phyloP scores from a whole-genome alignment of 1,140 invertebrate genomes.

The Maniola jurtina region DNA sequence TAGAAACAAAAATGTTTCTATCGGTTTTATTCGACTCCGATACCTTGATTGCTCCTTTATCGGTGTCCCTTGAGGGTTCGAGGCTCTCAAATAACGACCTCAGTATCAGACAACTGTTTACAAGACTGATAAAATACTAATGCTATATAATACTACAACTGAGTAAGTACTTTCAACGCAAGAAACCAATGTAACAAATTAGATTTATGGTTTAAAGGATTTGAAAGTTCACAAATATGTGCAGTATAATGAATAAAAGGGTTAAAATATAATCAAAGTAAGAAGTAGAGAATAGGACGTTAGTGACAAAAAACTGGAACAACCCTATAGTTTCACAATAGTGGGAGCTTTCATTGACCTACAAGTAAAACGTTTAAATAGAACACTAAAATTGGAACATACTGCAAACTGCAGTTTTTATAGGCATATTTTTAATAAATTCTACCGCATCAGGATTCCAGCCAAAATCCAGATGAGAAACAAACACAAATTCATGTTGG shows the following conservation, averaged over 20 bases:
- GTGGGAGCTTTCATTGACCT: not conserved
- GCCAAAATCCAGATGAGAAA: slow-evolving; percentile 41
- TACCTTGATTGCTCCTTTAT: slow-evolving; percentile 14
- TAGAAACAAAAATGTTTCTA: slow-evolving; percentile 9
- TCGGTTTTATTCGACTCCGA: slow-evolving; percentile 10
- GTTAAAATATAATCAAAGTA: too few relatives aligned
- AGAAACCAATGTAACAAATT: too few relatives aligned
- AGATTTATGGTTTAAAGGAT: too few relatives aligned
- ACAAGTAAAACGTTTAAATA: slow-evolving; percentile 3
- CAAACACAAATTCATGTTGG: slow-evolving; percentile 38
- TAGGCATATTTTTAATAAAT: slow-evolving; percentile 25
- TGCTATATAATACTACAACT: too few relatives aligned
- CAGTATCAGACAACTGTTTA: not conserved
- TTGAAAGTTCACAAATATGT: too few relatives aligned
- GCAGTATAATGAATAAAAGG: too few relatives aligned
- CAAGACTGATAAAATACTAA: not conserved
- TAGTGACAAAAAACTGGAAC: too few relatives aligned
- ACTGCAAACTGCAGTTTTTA: slow-evolving; percentile 11
- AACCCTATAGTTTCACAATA: not conserved
- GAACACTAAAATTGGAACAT: slow-evolving; percentile 22
- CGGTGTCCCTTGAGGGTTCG: not conserved
- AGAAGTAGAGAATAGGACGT: too few relatives aligned
- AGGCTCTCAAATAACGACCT: not conserved
- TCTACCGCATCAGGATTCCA: slow-evolving; percentile 33
- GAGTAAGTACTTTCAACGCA: too few relatives aligned